phyloP scores from a whole-genome alignment of 2,113 vertebrate genomes.

The Anarrhichthys ocellatus region DNA sequence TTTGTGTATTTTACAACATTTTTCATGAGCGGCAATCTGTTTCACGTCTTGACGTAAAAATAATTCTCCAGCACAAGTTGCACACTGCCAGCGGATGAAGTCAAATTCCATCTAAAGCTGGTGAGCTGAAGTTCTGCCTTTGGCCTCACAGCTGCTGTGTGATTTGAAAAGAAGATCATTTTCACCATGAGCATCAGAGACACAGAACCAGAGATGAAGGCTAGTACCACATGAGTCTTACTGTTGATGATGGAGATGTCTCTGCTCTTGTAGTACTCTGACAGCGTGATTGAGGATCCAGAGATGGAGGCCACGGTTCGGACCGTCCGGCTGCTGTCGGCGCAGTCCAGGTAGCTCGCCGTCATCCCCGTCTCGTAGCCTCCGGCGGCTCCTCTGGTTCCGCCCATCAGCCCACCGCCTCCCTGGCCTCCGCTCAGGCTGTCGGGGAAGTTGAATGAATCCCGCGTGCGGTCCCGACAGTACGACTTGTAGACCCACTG shows the following conservation, averaged over 20 bases:
- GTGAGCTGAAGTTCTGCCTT: not conserved
- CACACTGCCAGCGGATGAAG: not conserved
- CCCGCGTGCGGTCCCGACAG: conserved; percentile 76
- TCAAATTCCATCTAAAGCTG: conserved; percentile 6
- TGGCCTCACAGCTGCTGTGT: not conserved
- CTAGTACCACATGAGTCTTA: conserved; percentile 36
- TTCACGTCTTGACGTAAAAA: not conserved
- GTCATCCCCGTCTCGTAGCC: conserved; percentile 54
- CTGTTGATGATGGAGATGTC: conserved; percentile 81
- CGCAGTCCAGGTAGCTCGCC: conserved; percentile 73
- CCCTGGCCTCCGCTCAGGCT: conserved; percentile 48
- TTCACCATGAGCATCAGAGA: not conserved
- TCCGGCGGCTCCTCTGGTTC: not conserved
- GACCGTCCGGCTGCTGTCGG: conserved; percentile 76
- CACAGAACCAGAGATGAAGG: not conserved
- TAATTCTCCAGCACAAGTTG: not conserved
- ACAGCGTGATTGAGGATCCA: conserved; percentile 74
- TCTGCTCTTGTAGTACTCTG: conserved; percentile 80
- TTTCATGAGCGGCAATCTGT: not conserved
- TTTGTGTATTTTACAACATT: not conserved
- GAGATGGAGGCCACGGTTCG: conserved; percentile 78
- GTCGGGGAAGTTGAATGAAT: conserved; percentile 67
- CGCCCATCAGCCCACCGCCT: conserved; percentile 47
- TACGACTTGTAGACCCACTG: conserved; percentile 82
- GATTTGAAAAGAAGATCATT: not conserved